Conservation (phyloP, 2,113 vertebrate species). For the Notothenia coriiceps region DNA sequence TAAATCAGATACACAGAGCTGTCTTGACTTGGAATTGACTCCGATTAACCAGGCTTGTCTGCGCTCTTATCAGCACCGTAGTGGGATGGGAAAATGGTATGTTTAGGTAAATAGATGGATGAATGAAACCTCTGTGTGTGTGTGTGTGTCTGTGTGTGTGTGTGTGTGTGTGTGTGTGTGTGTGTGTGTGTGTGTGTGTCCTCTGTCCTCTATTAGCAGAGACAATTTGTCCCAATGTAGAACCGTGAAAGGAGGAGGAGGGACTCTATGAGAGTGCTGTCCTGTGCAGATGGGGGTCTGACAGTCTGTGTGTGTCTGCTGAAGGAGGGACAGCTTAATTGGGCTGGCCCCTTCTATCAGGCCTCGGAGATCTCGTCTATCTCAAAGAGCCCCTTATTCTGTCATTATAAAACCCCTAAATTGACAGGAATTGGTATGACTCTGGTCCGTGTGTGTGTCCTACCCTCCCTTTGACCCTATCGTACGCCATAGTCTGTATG, state of each 20-base stretch:
- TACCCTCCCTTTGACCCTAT: conserved; percentile 45
- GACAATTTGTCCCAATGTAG: conserved; percentile 36
- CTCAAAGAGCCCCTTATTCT: conserved; percentile 67
- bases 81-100: conserved; percentile 18
- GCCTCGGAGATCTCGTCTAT: conserved; percentile 53
- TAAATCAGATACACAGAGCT: conserved; percentile 11
- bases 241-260: conserved; percentile 2
- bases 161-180: conserved; percentile 39
- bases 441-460: conserved; percentile 32
- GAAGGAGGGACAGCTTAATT: conserved; percentile 59
- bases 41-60: conserved; percentile 18
- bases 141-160: conserved; percentile 30
- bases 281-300: conserved; percentile 42
- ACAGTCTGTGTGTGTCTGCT: conserved; percentile 30
- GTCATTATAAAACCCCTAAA: conserved; percentile 68
- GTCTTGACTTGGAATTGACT: conserved; percentile 40
- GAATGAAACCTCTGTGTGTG: conserved; percentile 54
- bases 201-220: conserved; percentile 39
- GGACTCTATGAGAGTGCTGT: conserved; percentile 14
- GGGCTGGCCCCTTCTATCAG: conserved; percentile 60
- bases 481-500: conserved; percentile 12
- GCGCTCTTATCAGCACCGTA: conserved; percentile 24
- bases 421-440: conserved; percentile 62
- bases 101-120: conserved; percentile 57
- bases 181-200: conserved; percentile 43